Evolutionary conservation across 2,888 invertebrate species (phyloP).

Genomic region (Ochropleura plecta): DNA sequence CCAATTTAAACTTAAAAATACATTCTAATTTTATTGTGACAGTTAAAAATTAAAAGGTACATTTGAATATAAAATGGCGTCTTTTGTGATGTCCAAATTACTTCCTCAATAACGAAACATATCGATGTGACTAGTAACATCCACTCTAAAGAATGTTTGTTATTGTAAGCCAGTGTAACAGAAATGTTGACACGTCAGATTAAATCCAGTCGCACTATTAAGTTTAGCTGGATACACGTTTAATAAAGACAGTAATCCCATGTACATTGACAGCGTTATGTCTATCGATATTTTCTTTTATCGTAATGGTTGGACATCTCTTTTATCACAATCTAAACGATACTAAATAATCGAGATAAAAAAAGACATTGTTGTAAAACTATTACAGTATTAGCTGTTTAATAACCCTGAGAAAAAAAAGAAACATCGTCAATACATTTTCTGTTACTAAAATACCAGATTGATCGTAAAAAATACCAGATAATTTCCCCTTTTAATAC

Average conservation of each 20-base stretch:
- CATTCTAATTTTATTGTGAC: conserved; percentile 60
- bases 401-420: conserved; percentile 43
- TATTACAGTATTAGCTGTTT: conserved; percentile 21
- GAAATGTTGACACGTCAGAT: conserved; percentile 60
- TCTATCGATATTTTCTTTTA: conserved; percentile 50
- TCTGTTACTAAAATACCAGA: conserved; percentile 58
- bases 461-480: conserved; percentile 67
- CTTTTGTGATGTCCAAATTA: conserved; percentile 60
- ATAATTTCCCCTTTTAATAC: conserved; percentile 63
- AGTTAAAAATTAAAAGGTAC: conserved; percentile 61
- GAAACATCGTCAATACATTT: conserved; percentile 12
- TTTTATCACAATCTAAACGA: conserved; percentile 39
- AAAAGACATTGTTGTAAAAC: conserved; percentile 48
- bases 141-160: conserved; percentile 47
- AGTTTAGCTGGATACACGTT: conserved; percentile 64
- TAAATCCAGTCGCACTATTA: conserved; percentile 65
- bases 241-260: conserved; percentile 61
- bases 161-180: conserved; percentile 39
- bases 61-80: conserved; percentile 47
- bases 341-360: conserved; percentile 40
- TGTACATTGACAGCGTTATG: conserved; percentile 54
- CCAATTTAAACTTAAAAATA: conserved; percentile 69
- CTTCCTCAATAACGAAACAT: conserved; percentile 54
- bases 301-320: conserved; percentile 34
- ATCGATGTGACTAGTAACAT: conserved; percentile 39